Evolutionary conservation across 2,888 invertebrate species (phyloP), one percentile per base, ranked within the genome.

Genomic region (Dioctria rufipes): DNA sequence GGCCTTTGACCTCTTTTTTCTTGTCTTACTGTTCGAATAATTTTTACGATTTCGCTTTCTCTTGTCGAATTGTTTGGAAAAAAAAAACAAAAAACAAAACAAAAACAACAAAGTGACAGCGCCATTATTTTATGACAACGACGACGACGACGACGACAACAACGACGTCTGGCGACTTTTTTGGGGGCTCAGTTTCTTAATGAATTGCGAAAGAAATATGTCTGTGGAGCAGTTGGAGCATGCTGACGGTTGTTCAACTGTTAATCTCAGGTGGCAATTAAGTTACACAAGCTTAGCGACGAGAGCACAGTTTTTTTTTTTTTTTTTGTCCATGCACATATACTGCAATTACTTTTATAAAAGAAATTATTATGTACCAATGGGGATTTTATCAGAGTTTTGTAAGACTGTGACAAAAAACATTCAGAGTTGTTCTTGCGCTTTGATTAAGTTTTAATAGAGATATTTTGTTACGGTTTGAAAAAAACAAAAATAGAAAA

Each of bases 31-130:
- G 42, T 71, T 54, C 39, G 13, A 5, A 58, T 73, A 42, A 73
- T 73, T 73, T 73, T 73, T 73, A 73, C 73, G 73, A 58, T 73
- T 73, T 73, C 73, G 73, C 73, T 73, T 73, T 73, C 73, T 58
- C 73, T 69, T 58, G 60, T 73, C 60, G 58, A 73, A 73, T 73
- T 73, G 73, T 73, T 73, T 73, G 58, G 58, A 58, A 58, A 73
- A 58, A 58, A 60, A 54, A 54, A 39, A 54, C 37, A 51, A 71
- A 4, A 51, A 51, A 51, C 1, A 67, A 46, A 67, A 37, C 1
- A 67, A 46, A 67, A 37, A 67, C 13, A 67, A 54, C 60, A 51
- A 60, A 73, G 60, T 54, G 54, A 54, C 54, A 54, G 54, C 54
- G 54, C 54, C 54, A 54, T n/a, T 25, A 25, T 25, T 2, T 25